Base-by-base conservation (phyloP, 2,888 invertebrate genomes). In the Dermolepida albohirtum region DNA sequence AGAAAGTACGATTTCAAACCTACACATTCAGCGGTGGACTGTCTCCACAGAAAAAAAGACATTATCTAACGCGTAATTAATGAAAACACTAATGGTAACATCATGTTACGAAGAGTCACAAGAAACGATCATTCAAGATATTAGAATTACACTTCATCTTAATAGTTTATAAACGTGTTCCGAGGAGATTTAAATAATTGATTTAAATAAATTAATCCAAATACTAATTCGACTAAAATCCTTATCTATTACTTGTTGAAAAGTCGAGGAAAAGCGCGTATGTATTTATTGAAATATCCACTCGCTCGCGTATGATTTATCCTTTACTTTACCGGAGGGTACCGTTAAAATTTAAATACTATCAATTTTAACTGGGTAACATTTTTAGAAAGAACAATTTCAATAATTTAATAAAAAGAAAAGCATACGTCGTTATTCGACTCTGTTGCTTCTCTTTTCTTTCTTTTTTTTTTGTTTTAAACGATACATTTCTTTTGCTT, bases 321-420 rank as follows among this genome's bases (percentile, higher is more conserved):
- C 10, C 47, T 49, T 22, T 47, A 39, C 14, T 47, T 62, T 11
- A 34, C 34, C 34, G 1, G n/a, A 16, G 11, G 34, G 14, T 62
- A 49, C 59, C 59, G 59, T 62, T 62, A 62, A 34, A 47, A 34
- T 62, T 62, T 62, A 62, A 62, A 62, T 34, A 47, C 59, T 62
- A 62, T 62, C 59, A 62, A 49, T 49, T 49, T 62, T 17, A 62
- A 47, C 59, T 14, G 59, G 59, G 44, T 59, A 47, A 47, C 34
- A 47, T 62, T 62, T 62, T 49, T 34, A 47, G 29, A 43, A 34
- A 27, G 39, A 62, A 34, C 59, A 47, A 62, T 62, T 62, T 62
- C 39, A 47, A 62, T 62, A 62, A 62, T 62, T 62, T 62, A 62
- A 47, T 62, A 62, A 62, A 62, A 59, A 16, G 49, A 49, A 34